Conservation (phyloP, 2,113 vertebrate genomes). For the Sula dactylatra region DNA sequence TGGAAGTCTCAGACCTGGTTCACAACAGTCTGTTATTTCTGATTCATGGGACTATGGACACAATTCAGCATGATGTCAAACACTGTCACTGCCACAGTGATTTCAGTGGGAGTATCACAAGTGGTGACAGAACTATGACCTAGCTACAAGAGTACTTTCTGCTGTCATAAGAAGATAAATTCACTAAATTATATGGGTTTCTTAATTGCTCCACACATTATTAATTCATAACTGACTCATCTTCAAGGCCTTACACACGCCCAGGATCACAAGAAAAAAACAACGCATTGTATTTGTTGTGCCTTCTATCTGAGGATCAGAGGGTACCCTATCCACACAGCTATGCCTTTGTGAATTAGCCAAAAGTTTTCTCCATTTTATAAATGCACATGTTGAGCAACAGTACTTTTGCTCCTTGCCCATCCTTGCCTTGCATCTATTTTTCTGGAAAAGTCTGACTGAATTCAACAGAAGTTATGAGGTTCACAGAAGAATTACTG, state of each 20-base stretch:
- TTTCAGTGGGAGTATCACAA: neutral
- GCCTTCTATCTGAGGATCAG: neutral
- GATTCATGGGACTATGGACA: neutral
- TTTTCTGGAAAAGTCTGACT: neutral
- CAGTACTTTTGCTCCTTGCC: neutral
- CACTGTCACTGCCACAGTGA: neutral
- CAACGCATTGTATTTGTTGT: neutral
- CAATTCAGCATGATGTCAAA: neutral
- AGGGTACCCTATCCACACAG: neutral
- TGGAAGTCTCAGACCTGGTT: neutral
- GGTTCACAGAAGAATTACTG: neutral
- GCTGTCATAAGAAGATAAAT: neutral
- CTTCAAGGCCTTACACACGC: neutral
- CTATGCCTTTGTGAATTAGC: neutral
- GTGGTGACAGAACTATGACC: neutral
- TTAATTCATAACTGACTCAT: slow-evolving; percentile 11
- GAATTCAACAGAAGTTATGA: neutral
- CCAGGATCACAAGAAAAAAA: neutral
- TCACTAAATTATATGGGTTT: neutral
- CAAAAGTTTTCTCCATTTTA: neutral
- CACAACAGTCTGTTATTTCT: neutral
- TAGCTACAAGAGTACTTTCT: neutral
- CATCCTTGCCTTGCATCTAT: neutral
- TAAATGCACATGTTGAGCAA: neutral
- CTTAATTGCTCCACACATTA: slow-evolving; percentile 4